Conservation (phyloP, 2,888 invertebrate species). For the Boloria selene region DNA sequence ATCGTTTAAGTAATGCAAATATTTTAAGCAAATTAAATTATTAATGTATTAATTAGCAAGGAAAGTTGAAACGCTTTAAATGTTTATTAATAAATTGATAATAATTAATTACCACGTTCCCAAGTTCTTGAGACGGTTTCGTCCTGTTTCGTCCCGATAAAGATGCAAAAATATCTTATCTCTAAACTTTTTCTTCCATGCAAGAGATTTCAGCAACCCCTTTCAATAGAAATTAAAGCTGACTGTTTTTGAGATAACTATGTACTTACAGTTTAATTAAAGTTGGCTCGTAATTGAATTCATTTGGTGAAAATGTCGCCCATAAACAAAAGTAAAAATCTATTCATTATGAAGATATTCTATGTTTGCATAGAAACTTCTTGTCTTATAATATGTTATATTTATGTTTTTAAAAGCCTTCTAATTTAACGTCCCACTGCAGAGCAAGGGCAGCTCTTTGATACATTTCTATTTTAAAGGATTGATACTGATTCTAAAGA, state of each 20-base stretch:
- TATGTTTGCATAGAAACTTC: not conserved
- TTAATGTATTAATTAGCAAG: too few species aligned
- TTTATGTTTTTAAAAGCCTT: not conserved
- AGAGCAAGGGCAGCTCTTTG: too few species aligned
- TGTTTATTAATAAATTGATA: conserved; percentile 55
- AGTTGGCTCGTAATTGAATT: conserved; percentile 38
- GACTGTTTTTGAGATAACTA: conserved; percentile 72
- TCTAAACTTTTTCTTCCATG: conserved; percentile 72
- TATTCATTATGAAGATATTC: not conserved
- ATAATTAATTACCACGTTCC: conserved; percentile 57
- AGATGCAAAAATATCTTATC: conserved; percentile 75
- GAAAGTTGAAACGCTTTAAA: conserved; percentile 48
- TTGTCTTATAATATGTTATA: not conserved
- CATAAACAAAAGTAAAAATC: conserved; percentile 6
- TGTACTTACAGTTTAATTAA: conserved; percentile 60
- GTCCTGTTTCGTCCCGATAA: conserved; percentile 48
- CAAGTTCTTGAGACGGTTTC: conserved; percentile 53
- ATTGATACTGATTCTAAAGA: too few species aligned
- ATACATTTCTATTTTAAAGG: too few species aligned
- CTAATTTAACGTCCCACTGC: too few species aligned
- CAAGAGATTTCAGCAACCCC: conserved; percentile 55
- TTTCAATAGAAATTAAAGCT: conserved; percentile 74
- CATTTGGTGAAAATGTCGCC: conserved; percentile 2
- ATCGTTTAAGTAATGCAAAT: too few species aligned
- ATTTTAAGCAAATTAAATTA: too few species aligned